A percentile compares a stretch with the other conserved stretches of the same genome.
Evolutionary conservation across 2,797 vertebrate species (phyloP).

Genomic region (Amblyraja radiata): DNA sequence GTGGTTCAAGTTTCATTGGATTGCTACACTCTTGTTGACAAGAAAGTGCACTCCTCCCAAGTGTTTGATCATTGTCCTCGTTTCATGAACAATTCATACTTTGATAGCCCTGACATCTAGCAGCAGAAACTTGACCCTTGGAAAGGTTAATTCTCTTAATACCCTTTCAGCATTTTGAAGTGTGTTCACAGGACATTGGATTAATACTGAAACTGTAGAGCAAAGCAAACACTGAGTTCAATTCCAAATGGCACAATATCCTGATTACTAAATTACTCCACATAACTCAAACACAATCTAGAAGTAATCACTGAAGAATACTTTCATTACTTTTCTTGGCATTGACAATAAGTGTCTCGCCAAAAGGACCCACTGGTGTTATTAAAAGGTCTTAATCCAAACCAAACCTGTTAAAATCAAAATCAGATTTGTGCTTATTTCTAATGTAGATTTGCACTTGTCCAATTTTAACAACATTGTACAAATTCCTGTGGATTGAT

Average conservation of each 20-base stretch:
- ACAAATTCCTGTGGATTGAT: neutral
- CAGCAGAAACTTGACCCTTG: neutral
- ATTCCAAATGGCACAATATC: slow-evolving; percentile 8
- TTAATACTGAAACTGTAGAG: neutral
- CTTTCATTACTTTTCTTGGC: slow-evolving; percentile 30
- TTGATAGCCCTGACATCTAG: neutral
- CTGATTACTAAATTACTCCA: neutral
- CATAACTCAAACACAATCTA: neutral
- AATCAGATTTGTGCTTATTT: neutral
- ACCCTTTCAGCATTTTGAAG: slow-evolving; percentile 7
- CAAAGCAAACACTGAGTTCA: neutral
- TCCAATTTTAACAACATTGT: neutral
- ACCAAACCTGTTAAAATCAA: slow-evolving; percentile 12
- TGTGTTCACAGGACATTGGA: slow-evolving; percentile 5
- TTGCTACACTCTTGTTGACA: neutral
- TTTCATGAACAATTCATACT: neutral
- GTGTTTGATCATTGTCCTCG: neutral
- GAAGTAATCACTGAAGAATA: slow-evolving; percentile 30
- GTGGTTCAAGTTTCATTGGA: neutral
- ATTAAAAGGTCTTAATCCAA: neutral
- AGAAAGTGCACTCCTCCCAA: neutral
- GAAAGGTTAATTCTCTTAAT: neutral
- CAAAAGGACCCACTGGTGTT: slow-evolving; percentile 1
- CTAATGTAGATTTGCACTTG: neutral
- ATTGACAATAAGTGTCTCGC: neutral